These are phyloP conservation scores for Sebastes steindachneri DNA, from an alignment of 2,797 vertebrate genomes.

Conservation along the genomic window DNA sequence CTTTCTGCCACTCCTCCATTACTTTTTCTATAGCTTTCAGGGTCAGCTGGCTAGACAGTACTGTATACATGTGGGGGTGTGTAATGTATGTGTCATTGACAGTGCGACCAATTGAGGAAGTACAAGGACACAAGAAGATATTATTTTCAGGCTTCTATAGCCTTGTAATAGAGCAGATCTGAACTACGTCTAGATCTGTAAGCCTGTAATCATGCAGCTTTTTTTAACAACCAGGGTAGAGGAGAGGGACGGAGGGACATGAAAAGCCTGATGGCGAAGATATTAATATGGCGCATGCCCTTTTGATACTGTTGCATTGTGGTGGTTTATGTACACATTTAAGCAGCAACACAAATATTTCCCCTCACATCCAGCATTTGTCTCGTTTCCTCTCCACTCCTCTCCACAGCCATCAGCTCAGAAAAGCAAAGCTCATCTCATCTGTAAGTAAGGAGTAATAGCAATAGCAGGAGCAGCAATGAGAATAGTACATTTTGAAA, in stretches of 20 bases:
- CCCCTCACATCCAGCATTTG: background rate
- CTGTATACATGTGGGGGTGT: slow-evolving; percentile 3
- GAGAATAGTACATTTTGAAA: slow-evolving; percentile 48
- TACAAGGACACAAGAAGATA: slow-evolving; percentile 14
- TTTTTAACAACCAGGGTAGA: background rate
- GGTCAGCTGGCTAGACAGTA: slow-evolving; percentile 73
- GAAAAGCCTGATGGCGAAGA: slow-evolving; percentile 1
- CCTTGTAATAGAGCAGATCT: slow-evolving; percentile 7
- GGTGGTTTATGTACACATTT: slow-evolving; percentile 22
- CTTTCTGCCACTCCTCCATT: slow-evolving; percentile 27
- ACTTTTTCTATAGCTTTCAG: slow-evolving; percentile 64
- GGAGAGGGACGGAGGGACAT: background rate
- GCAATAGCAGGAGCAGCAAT: slow-evolving; percentile 19
- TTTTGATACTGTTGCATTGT: slow-evolving; percentile 12
- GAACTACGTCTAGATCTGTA: slow-evolving; percentile 11
- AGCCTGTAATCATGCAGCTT: background rate
- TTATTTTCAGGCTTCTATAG: slow-evolving; percentile 23
- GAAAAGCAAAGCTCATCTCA: slow-evolving; percentile 32
- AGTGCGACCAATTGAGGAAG: background rate
- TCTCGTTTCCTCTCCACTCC: background rate
- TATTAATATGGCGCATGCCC: slow-evolving; percentile 18
- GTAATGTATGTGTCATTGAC: slow-evolving; percentile 2
- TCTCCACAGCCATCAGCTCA: background rate
- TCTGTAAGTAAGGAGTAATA: slow-evolving; percentile 51
- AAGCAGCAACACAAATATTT: background rate